Evolutionary conservation across 2,113 vertebrate species (phyloP), one percentile per base, ranked within the genome.

Genomic region (Boulengeromyrus knoepffleri): DNA sequence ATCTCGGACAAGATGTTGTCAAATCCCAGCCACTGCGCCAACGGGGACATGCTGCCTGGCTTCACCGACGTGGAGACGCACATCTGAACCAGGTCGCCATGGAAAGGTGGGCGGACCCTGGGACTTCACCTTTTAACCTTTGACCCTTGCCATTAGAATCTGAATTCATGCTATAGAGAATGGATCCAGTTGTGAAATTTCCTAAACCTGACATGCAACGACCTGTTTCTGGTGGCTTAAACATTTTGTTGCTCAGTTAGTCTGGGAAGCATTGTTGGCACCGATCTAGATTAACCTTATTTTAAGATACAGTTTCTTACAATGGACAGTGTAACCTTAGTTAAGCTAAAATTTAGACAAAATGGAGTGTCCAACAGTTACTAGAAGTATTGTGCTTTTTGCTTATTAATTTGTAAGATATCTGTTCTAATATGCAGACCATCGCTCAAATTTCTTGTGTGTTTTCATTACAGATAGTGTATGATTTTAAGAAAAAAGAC

Each of bases 21-120:
- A 21, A 91, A 94, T 6, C 94, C 96, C 84, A 95, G 94, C 0
- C 94, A 92, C 0, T 96, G 96, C 90, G 95, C 97, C 93, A 99
- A 98, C 0, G 98, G 99, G 92, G 98, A 98, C 94, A 95, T 98
- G 91, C 96, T 99, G 90, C 98, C 98, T 0, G 98, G 98, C 88
- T 97, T 96, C 89, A 97, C 97, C 0, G 95, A 97, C 85, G 95
- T 97, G 0, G 98, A 99, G 92, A 98, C 97, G 0, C 96, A 96
- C 92, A 96, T 99, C 93, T 99, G 95, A 97, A 89, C 21, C 85
- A 7, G 10, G 62, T 47, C 7, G 6, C 31, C 7, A 45, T 90
- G 91, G 62, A 92, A 93, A 95, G 95, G 94, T 95, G 27, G 15
- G 45, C 10, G 12, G 12, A 19, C n/a, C 27, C 12, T 45, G 36